A percentile compares a stretch with the other conserved stretches of the same genome.
phyloP scores from a whole-genome alignment of 2,113 vertebrate genomes.

The Tursiops truncatus region DNA sequence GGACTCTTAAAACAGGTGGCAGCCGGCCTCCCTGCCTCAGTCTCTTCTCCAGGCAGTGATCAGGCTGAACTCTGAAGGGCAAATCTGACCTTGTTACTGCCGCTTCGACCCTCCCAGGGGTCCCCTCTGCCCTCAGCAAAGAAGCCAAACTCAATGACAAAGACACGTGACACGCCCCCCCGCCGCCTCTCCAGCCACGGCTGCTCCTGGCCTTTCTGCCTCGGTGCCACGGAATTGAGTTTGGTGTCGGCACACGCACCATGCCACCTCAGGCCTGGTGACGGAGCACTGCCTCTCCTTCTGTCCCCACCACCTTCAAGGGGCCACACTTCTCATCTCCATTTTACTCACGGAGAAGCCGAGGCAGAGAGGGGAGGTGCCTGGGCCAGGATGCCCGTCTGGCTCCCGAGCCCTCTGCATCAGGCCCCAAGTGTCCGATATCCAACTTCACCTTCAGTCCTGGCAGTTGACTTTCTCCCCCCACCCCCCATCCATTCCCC shows the following conservation, averaged over 20 bases:
- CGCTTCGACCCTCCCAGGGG: not conserved
- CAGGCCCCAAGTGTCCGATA: no score
- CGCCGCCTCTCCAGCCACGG: not conserved
- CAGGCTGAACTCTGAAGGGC: not conserved
- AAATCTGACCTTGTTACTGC: not conserved
- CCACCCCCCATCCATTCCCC: no score
- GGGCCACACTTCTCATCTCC: not conserved
- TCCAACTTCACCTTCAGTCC: not conserved
- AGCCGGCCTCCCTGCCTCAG: not conserved
- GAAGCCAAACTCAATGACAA: not conserved
- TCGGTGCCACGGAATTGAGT: not conserved
- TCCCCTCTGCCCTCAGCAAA: not conserved
- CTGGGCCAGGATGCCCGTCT: not conserved
- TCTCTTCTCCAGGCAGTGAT: not conserved
- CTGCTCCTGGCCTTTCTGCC: not conserved
- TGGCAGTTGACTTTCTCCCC: not conserved
- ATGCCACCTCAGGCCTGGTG: not conserved
- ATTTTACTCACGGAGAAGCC: not conserved
- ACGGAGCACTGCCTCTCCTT: not conserved
- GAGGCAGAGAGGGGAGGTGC: not conserved
- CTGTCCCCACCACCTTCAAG: not conserved
- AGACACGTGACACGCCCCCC: not conserved
- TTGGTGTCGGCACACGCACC: not conserved
- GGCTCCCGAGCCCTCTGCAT: not conserved
- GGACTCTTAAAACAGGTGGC: not conserved